phyloP scores from a whole-genome alignment of 2,888 invertebrate species.

The Ormyrus labotus region DNA sequence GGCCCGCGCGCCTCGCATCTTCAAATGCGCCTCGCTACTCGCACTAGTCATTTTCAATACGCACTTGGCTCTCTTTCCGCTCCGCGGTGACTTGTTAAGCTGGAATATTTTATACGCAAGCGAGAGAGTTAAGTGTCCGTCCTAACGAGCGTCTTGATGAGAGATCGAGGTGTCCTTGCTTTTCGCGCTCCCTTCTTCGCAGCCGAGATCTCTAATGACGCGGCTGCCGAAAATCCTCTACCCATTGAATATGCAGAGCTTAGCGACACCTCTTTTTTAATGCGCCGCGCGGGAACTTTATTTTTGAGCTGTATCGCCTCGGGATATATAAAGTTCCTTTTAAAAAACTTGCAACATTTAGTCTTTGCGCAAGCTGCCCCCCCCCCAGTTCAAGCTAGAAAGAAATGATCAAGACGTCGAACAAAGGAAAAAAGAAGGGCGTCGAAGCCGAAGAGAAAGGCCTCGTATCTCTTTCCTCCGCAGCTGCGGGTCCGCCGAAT shows the following conservation, averaged over 20 bases:
- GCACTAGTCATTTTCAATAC: conserved; percentile 48
- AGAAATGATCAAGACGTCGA: no score
- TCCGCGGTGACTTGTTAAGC: conserved; percentile 37
- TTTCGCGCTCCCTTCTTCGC: not conserved
- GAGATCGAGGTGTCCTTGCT: conserved; percentile 53
- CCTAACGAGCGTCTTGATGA: conserved; percentile 58
- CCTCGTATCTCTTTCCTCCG: no score
- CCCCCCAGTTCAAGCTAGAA: no score
- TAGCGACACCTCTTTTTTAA: not conserved
- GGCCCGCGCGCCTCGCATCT: not conserved
- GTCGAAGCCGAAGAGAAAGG: no score
- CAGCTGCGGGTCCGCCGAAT: no score
- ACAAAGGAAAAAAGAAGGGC: no score
- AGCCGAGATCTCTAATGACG: not conserved
- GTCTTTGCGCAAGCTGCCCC: no score
- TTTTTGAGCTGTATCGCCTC: no score
- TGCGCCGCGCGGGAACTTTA: conserved; percentile 2
- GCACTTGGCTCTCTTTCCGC: not conserved
- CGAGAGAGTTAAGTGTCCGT: conserved; percentile 48
- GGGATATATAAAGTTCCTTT: no score
- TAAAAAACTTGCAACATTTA: no score
- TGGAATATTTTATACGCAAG: conserved; percentile 41
- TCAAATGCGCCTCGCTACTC: conserved; percentile 31
- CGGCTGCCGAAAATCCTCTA: not conserved
- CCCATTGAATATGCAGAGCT: no score